Evolutionary conservation across 2,888 invertebrate species (phyloP).

Genomic region (Liposcelis brunnea): DNA sequence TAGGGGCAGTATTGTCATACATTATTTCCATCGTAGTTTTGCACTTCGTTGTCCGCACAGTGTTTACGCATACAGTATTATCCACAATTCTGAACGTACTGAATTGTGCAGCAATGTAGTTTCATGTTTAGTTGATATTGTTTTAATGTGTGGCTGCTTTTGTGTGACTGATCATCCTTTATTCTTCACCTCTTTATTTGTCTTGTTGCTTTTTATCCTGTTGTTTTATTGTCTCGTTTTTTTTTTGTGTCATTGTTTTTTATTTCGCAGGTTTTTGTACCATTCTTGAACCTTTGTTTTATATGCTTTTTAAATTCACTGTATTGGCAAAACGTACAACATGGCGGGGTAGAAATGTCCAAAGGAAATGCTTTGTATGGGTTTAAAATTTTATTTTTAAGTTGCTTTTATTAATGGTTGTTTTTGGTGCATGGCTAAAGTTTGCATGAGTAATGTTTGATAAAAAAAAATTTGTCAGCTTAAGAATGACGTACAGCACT

Average conservation of each 20-base stretch:
- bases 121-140: conserved; percentile 1
- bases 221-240: too few relatives aligned
- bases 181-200: conserved; percentile 4
- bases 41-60: neutral
- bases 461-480: too few relatives aligned
- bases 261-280: conserved; percentile 1
- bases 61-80: too few relatives aligned
- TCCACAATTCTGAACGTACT: too few relatives aligned
- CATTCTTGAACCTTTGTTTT: conserved; percentile 5
- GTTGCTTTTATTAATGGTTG: too few relatives aligned
- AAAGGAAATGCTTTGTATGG: neutral
- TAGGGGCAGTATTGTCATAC: conserved; percentile 5
- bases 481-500: too few relatives aligned
- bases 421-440: too few relatives aligned
- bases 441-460: too few relatives aligned
- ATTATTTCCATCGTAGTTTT: conserved; percentile 1
- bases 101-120: neutral
- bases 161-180: conserved; percentile 10
- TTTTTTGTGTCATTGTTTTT: neutral
- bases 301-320: too few relatives aligned
- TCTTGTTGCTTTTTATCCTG: neutral
- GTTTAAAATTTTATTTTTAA: too few relatives aligned
- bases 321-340: too few relatives aligned
- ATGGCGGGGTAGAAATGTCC: neutral
- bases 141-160: conserved; percentile 7